Evolutionary conservation across 2,888 invertebrate genomes (phyloP).

Genomic region (Cheilosia vernalis): DNA sequence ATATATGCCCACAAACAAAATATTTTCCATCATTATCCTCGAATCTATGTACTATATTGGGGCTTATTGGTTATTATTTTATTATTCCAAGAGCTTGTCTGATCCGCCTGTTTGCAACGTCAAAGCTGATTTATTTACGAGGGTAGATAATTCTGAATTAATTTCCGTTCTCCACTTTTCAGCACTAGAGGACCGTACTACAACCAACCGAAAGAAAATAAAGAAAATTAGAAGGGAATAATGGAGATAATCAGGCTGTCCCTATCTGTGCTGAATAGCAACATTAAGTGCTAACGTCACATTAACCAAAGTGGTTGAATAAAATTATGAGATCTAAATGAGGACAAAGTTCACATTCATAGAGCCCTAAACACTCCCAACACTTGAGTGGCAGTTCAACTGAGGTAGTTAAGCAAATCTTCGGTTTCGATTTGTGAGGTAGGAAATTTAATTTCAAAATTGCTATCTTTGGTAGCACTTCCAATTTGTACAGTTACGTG

Average conservation of each 20-base stretch:
- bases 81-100: slow-evolving; percentile 6
- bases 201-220: not conserved
- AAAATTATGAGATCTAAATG: slow-evolving; percentile 27
- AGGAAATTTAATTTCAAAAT: too few relatives aligned
- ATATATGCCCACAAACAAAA: too few relatives aligned
- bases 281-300: slow-evolving; percentile 28
- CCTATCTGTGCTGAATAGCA: slow-evolving; percentile 28
- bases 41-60: too few relatives aligned
- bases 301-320: slow-evolving; percentile 46
- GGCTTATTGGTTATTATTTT: slow-evolving; percentile 28
- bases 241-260: slow-evolving; percentile 39
- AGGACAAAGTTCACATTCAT: slow-evolving; percentile 20
- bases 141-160: slow-evolving; percentile 24
- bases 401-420: too few relatives aligned
- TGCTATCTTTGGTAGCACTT: too few relatives aligned
- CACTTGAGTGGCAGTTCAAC: too few relatives aligned
- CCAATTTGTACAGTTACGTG: too few relatives aligned
- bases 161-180: slow-evolving; percentile 32
- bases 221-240: slow-evolving; percentile 36
- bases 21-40: too few relatives aligned
- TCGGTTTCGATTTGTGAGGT: too few relatives aligned
- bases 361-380: not conserved
- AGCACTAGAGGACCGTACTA: not conserved
- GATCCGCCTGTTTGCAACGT: slow-evolving; percentile 7
- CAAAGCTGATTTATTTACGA: slow-evolving; percentile 14